phyloP scores from a whole-genome alignment of 1,140 invertebrate genomes.

The Leptestheria dahalacensis region DNA sequence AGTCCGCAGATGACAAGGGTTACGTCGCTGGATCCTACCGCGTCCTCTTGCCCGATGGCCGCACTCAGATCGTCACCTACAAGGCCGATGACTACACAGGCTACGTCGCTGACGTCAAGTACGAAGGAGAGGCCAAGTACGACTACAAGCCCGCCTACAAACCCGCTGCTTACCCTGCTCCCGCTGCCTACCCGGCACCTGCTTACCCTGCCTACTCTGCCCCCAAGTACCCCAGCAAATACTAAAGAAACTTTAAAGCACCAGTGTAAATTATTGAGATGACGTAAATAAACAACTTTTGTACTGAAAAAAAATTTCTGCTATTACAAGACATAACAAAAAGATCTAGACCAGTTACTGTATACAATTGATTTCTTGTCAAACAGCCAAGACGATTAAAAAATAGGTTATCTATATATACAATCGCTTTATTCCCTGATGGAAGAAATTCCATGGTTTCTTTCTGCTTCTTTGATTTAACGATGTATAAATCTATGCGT shows the following conservation, averaged over 20 bases:
- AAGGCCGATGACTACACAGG: conserved; percentile 19
- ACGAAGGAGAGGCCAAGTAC: conserved; percentile 19
- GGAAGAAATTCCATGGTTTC: too few relatives aligned
- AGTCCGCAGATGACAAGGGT: conserved; percentile 40
- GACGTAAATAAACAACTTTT: not conserved
- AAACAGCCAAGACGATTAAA: too few relatives aligned
- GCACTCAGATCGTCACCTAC: conserved; percentile 24
- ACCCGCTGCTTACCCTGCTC: conserved; percentile 9
- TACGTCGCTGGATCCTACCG: conserved; percentile 49
- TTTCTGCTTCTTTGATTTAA: too few relatives aligned
- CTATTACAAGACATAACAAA: too few relatives aligned
- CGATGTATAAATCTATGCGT: too few relatives aligned
- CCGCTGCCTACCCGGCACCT: conserved; percentile 1
- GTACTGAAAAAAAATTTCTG: not conserved
- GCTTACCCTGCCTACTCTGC: conserved; percentile 10
- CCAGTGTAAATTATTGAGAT: not conserved
- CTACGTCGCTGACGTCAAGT: conserved; percentile 21
- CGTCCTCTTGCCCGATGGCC: conserved; percentile 56
- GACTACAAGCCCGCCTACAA: conserved; percentile 15
- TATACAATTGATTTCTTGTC: too few relatives aligned
- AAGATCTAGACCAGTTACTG: too few relatives aligned
- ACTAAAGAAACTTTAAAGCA: not conserved
- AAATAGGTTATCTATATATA: too few relatives aligned
- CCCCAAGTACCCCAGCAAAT: not conserved
- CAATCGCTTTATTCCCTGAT: too few relatives aligned